Evolutionary conservation across 2,113 vertebrate genomes (phyloP).

Genomic region (Pristiophorus japonicus): DNA sequence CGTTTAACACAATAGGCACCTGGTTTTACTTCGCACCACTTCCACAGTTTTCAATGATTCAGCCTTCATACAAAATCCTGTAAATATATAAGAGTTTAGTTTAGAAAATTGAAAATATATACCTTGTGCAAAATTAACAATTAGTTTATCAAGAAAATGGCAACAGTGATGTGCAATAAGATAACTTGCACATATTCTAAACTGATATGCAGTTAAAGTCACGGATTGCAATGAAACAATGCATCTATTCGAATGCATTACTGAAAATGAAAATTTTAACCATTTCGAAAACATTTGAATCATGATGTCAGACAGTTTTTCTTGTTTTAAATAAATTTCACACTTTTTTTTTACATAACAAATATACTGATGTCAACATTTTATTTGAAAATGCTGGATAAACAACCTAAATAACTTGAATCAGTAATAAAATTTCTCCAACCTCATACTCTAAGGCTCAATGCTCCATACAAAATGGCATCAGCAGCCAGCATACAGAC

Average conservation of each 20-base stretch:
- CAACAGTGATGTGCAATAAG: neutral
- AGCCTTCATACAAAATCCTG: slow-evolving; percentile 20
- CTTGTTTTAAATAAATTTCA: neutral
- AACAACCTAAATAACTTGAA: neutral
- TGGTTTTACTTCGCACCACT: neutral
- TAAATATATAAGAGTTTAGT: slow-evolving; percentile 20
- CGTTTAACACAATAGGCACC: neutral
- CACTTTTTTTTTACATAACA: neutral
- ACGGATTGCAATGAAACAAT: neutral
- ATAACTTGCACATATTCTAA: neutral
- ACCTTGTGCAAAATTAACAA: neutral
- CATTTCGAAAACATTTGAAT: neutral
- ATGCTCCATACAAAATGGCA: neutral
- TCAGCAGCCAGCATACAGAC: neutral
- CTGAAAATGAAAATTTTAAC: neutral
- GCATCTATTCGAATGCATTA: neutral
- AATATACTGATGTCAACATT: neutral
- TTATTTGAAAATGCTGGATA: neutral
- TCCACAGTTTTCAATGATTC: neutral
- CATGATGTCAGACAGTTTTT: neutral
- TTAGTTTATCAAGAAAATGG: neutral
- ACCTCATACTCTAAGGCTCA: neutral
- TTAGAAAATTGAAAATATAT: neutral
- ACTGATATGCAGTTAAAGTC: neutral
- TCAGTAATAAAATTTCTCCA: neutral